Evolutionary conservation across 2,888 invertebrate genomes (phyloP), one percentile per base, ranked within the genome.

Genomic region (Pedicia rivosa): DNA sequence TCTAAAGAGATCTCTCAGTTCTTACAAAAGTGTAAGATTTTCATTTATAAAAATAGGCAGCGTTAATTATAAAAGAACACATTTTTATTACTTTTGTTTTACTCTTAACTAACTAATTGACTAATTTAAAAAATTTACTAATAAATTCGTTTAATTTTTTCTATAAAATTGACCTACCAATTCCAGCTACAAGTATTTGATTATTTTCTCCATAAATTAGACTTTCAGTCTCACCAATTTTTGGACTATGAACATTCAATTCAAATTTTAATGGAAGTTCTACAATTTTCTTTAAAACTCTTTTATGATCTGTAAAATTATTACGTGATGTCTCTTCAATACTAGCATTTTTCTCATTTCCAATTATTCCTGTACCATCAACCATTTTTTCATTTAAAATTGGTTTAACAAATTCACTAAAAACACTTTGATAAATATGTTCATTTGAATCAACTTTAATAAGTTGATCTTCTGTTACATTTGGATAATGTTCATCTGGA

Each of bases 121-220:
- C n/a, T n/a, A n/a, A 28, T 13, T 27, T 12, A 8, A 35, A 29
- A 38, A 31, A 13, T 25, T 27, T 25, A 12, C 26, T 26, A 34
- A 34, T 13, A 28, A 33, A 28, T 29, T 32, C 4, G 12, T n/a
- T 20, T n/a, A 12, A 20, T 16, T 35, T 33, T 2, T 9, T 7
- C 26, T 35, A 20, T 34, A 28, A 30, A 20, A 8, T 13, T 14
- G 5, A 8, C 36, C 54, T 54, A 71, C 70, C 67, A 43, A 65
- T 65, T 32, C 67, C 70, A 4, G 70, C 66, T n/a, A 72, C 63
- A 22, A 72, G 48, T 35, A 72, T 55, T 32, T 66, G 66, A 19
- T 67, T 56, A 31, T 60, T 62, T 53, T 64, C 77, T 3, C 75
- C 78, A 33, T 72, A 66, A 12, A 78, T 65, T 17, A 78, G 60